Percentiles rank a stretch among this genome's conserved stretches.
These are phyloP conservation scores for Clarias gariepinus DNA, from an alignment of 2,113 vertebrate genomes.

Conservation along the genomic window DNA sequence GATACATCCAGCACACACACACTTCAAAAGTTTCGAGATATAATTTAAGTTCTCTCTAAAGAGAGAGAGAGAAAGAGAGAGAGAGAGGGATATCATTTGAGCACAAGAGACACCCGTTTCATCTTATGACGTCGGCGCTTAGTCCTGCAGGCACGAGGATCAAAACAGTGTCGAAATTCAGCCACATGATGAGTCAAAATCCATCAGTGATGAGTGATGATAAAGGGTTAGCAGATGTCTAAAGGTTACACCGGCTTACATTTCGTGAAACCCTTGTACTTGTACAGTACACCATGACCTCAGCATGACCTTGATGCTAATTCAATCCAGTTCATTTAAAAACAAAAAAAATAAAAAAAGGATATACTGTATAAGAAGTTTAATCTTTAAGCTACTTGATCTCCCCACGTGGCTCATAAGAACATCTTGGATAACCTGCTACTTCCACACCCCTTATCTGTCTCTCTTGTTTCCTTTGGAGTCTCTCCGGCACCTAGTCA, in stretches of 20 bases:
- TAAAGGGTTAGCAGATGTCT: constrained; percentile 26
- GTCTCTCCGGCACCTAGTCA: constrained; percentile 55
- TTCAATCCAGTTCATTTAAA: not conserved
- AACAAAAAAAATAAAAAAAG: not conserved
- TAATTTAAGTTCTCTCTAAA: too few species aligned
- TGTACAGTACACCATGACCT: not conserved
- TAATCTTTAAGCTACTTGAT: not conserved
- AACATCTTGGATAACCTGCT: constrained; percentile 10
- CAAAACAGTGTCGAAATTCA: constrained; percentile 4
- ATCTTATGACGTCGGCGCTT: constrained; percentile 20
- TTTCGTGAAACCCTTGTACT: not conserved
- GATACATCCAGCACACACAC: constrained; percentile 9
- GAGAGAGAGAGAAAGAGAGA: not conserved
- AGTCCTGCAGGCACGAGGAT: constrained; percentile 10
- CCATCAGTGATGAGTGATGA: constrained; percentile 36
- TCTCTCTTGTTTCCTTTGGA: constrained; percentile 46
- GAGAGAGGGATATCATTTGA: not conserved
- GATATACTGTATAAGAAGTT: not conserved
- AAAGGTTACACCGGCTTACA: too few species aligned
- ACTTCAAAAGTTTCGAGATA: constrained; percentile 39
- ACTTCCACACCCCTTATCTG: constrained; percentile 5
- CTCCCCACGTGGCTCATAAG: not conserved
- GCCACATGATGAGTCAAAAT: constrained; percentile 17
- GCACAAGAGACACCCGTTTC: constrained; percentile 20
- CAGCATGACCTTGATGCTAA: not conserved